phyloP scores from a whole-genome alignment of 2,888 invertebrate species.

The Pimpla rufipes region DNA sequence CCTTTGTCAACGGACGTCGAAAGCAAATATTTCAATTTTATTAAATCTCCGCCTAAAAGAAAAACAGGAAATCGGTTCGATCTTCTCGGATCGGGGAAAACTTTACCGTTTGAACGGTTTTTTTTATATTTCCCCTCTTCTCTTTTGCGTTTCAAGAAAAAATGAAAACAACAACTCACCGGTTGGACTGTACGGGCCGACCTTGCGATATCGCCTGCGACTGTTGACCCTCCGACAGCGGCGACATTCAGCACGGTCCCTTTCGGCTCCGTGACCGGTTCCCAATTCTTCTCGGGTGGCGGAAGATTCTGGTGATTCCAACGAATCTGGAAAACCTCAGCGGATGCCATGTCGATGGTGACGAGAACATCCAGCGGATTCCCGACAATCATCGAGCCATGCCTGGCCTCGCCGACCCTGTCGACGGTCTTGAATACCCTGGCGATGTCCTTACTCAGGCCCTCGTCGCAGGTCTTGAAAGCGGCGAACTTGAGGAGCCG shows the following conservation, averaged over 20 bases:
- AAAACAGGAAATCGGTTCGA: slow-evolving; percentile 4
- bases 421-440: slow-evolving; percentile 90
- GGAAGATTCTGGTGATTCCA: slow-evolving; percentile 80
- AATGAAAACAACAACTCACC: slow-evolving; percentile 6
- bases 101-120: no score
- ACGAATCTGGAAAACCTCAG: slow-evolving; percentile 83
- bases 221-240: slow-evolving; percentile 58
- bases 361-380: slow-evolving; percentile 85
- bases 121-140: no score
- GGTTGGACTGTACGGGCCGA: slow-evolving; percentile 83
- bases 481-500: slow-evolving; percentile 88
- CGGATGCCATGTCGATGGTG: slow-evolving; percentile 86
- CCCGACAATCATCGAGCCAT: slow-evolving; percentile 86
- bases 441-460: slow-evolving; percentile 89
- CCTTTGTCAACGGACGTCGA: slow-evolving; percentile 35
- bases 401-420: slow-evolving; percentile 89
- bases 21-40: slow-evolving; percentile 20
- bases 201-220: slow-evolving; percentile 76
- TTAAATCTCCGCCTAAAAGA: neutral
- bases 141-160: no score
- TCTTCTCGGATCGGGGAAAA: slow-evolving; percentile 9
- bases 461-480: slow-evolving; percentile 92
- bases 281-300: slow-evolving; percentile 87
- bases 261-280: slow-evolving; percentile 87
- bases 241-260: slow-evolving; percentile 80